Evolutionary conservation across 2,113 vertebrate species (phyloP).

Genomic region (Phyllostomus hastatus): DNA sequence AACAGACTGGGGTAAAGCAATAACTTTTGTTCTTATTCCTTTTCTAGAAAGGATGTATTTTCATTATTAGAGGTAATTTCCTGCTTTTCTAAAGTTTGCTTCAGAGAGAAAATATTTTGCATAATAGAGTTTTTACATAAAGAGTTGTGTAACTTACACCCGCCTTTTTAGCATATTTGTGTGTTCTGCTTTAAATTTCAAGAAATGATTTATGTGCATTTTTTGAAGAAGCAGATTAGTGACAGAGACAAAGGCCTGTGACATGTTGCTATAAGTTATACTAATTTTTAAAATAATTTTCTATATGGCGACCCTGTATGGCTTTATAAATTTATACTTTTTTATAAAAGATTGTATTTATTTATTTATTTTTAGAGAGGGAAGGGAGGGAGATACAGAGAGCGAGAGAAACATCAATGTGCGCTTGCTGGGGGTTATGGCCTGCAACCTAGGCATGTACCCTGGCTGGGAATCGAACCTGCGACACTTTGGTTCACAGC

Average conservation of each 20-base stretch:
- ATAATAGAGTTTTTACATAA: background rate
- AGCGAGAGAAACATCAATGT: too few species aligned
- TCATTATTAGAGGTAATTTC: background rate
- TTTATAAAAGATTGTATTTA: too few species aligned
- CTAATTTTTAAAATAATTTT: background rate
- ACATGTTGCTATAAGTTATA: background rate
- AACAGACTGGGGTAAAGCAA: background rate
- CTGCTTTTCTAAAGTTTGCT: background rate
- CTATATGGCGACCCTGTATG: background rate
- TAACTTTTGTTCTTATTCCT: background rate
- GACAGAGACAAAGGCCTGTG: background rate
- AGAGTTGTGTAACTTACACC: background rate
- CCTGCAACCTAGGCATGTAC: too few species aligned
- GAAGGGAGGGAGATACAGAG: too few species aligned
- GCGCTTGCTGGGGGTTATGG: too few species aligned
- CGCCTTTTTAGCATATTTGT: background rate
- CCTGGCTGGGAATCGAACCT: too few species aligned
- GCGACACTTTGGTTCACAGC: too few species aligned
- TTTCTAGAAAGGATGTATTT: background rate
- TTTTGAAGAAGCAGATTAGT: background rate
- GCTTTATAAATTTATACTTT: conserved; percentile 2
- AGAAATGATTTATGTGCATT: background rate
- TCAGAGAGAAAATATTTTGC: background rate
- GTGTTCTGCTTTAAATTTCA: background rate
- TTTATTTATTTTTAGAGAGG: too few species aligned